Conservation (phyloP, 2,888 invertebrate genomes). For the Caenorhabditis macrosperma region DNA sequence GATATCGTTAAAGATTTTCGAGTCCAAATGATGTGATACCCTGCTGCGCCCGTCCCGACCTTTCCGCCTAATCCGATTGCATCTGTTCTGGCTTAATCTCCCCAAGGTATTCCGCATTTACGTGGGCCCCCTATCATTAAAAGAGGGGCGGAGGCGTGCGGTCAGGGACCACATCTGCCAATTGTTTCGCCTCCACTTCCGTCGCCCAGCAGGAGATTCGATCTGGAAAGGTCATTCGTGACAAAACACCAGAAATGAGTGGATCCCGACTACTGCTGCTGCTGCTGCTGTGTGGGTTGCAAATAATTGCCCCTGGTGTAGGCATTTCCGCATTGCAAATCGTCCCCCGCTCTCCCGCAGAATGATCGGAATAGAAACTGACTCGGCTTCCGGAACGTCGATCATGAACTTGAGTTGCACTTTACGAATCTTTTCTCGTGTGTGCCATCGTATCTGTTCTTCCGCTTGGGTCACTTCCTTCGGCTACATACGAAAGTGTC, state of each 20-base stretch:
- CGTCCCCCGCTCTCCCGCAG: neutral
- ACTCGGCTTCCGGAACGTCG: neutral
- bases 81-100: neutral
- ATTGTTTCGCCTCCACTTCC: conserved; percentile 27
- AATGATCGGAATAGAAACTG: neutral
- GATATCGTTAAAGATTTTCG: neutral
- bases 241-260: conserved; percentile 10
- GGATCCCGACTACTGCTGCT: neutral
- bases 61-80: conserved; percentile 16
- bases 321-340: conserved; percentile 4
- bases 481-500: conserved; percentile 48
- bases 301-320: conserved; percentile 7
- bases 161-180: conserved; percentile 7
- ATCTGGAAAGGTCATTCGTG: conserved; percentile 11
- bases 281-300: neutral
- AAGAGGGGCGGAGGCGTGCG: neutral
- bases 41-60: neutral
- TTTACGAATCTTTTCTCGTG: neutral
- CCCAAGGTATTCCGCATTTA: conserved; percentile 2
- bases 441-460: conserved; percentile 44
- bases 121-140: conserved; percentile 12
- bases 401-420: neutral
- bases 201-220: conserved; percentile 14
- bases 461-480: conserved; percentile 53
- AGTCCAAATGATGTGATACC: conserved; percentile 4